Base-by-base conservation (phyloP, 1,140 invertebrate genomes). In the Caenorhabditis inopinata region DNA sequence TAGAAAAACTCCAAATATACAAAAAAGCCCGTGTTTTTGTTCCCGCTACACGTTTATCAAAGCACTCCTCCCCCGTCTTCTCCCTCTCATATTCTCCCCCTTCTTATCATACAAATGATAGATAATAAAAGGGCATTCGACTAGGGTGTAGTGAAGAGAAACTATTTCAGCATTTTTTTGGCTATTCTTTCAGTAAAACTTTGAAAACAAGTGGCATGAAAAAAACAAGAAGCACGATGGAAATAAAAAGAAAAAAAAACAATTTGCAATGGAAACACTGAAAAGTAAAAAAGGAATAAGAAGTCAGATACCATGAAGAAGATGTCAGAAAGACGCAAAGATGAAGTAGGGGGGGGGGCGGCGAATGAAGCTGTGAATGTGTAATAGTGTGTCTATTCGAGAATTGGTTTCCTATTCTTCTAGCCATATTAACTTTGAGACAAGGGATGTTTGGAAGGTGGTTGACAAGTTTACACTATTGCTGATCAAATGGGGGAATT, bases 301-400 rank as follows among this genome's bases (percentile, higher is more conserved):
- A 14, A 42, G 38, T 42, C 5, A 42, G 38, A 42, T 7, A 42
- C 38, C 38, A 42, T 42, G 58, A 58, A 32, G 29, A 58, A 16
- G 53, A 38, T 38, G 38, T 18, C 32, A 68, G 58, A 68, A 42
- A 42, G n/a, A 23, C 48, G 21, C 4, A 51, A 68, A 68, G 0
- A 18, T 29, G 21, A 42, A 21, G n/a, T 38, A 5, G n/a, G 29
- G 35, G 58, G 27, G 27, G 27, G 32, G 51, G 23, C 5, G 51
- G n/a, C 27, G 23, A 18, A 68, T 42, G 58, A 68, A 68, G 32
- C 58, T 42, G 12, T 21, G 1, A 6, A 68, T 9, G 58, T 68
- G 58, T 68, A 68, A 68, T 68, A 68, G 16, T 38, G 58, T 68
- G 32, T 38, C 32, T 21, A 68, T 68, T 68, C 58, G 58, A 68